Evolutionary conservation across 2,888 invertebrate genomes (phyloP), one percentile per base, ranked within the genome.

Genomic region (Sialis fuliginosa): DNA sequence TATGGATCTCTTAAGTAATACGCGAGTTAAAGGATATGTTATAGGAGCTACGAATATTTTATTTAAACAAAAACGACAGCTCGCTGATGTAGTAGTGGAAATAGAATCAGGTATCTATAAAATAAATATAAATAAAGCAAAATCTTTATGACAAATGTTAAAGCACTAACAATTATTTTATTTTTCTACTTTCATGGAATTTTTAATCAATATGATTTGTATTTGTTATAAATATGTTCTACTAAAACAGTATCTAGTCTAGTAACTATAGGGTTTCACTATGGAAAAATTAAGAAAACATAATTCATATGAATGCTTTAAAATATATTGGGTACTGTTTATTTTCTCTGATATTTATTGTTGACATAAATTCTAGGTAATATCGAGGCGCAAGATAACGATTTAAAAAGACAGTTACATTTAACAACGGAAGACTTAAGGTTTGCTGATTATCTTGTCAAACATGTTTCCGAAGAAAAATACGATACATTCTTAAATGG

Each of bases 21-120:
- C 84, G 4, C 86, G 87, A 55, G 89, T 95, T 6, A 70, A 82
- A 51, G 86, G 85, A 32, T 87, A 86, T 65, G 72, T 93, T 41
- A 86, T 95, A 49, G 97, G 98, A 37, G 96, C 96, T n/a, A 96
- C 96, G 10, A 98, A 98, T 69, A 85, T 93, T n/a, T 70, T 98
- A 35, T 98, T 97, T 62, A 90, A 91, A 62, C 96, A 96, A 63
- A 93, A 93, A 60, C 77, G 85, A 51, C 87, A 93, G 58, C 66
- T 95, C 44, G 85, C 90, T 51, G 97, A 98, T 66, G 89, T 92
- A 12, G 66, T 96, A 47, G 79, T 98, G 2, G 93, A 93, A 68
- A 75, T 89, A 47, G 89, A 87, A 61, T 84, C 81, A 54, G 81
- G 81, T 22, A 22, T 22, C 2, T 22, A 4, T 22, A 22, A 22